Conservation (phyloP, 1,140 invertebrate genomes). For the Polypedilum vanderplanki region DNA sequence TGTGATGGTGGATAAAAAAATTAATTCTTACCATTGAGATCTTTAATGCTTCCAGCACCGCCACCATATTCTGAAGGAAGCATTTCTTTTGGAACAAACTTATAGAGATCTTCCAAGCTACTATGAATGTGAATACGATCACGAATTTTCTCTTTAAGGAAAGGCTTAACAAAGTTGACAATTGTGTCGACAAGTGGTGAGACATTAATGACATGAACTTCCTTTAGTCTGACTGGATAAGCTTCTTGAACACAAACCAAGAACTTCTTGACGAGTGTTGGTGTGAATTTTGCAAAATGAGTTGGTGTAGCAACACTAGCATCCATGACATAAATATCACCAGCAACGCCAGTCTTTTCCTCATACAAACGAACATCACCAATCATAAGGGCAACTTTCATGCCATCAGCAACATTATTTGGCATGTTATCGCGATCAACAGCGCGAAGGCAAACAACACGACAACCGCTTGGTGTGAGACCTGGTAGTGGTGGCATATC, state of each 20-base stretch:
- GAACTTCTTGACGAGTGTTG: conserved; percentile 69
- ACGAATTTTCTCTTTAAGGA: conserved; percentile 77
- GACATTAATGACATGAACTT: conserved; percentile 77
- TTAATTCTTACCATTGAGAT: conserved; percentile 55
- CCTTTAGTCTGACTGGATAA: conserved; percentile 76
- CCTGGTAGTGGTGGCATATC: conserved; percentile 69
- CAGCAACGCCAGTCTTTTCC: conserved; percentile 67
- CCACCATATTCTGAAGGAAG: conserved; percentile 74
- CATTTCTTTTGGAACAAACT: conserved; percentile 62
- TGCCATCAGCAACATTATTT: conserved; percentile 55
- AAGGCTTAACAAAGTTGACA: conserved; percentile 73
- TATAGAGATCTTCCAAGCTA: conserved; percentile 63
- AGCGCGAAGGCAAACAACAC: conserved; percentile 65
- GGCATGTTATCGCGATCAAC: conserved; percentile 52
- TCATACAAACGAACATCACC: conserved; percentile 70
- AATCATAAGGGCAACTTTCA: conserved; percentile 74
- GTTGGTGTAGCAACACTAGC: conserved; percentile 63
- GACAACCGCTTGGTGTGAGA: conserved; percentile 65
- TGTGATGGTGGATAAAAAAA: neutral
- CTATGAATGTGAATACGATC: conserved; percentile 73
- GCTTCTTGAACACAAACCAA: conserved; percentile 75
- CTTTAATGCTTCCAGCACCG: conserved; percentile 57
- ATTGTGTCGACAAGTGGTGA: conserved; percentile 73
- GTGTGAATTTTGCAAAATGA: conserved; percentile 70
- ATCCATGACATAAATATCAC: conserved; percentile 73